Percentiles rank a stretch among this genome's conserved stretches.
These are phyloP conservation scores for Cantharis rustica DNA, from an alignment of 2,888 invertebrate genomes.

Conservation along the genomic window DNA sequence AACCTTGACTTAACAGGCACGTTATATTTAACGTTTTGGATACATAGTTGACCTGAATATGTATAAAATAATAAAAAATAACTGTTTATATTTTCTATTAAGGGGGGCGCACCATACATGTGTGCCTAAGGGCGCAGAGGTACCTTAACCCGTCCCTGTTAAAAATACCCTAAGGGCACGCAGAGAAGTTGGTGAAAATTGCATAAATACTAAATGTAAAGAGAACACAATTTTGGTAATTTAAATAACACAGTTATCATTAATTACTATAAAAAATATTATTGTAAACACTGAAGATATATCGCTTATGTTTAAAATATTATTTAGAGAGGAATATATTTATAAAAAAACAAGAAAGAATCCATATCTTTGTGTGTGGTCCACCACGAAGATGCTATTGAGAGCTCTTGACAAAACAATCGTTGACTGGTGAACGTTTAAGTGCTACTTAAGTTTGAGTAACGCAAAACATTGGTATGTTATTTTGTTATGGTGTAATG, in stretches of 20 bases:
- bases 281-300: neutral
- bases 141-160: too few relatives aligned
- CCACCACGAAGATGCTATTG: constrained; percentile 35
- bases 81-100: too few relatives aligned
- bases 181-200: neutral
- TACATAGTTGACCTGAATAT: too few relatives aligned
- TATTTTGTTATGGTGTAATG: neutral
- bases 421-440: constrained; percentile 41
- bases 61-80: too few relatives aligned
- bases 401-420: constrained; percentile 42
- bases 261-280: neutral
- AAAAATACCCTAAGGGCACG: neutral
- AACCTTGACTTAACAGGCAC: too few relatives aligned
- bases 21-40: too few relatives aligned
- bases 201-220: neutral
- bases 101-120: too few relatives aligned
- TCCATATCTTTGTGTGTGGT: constrained; percentile 39
- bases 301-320: neutral
- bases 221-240: neutral
- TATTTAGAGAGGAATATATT: neutral
- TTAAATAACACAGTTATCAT: neutral
- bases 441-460: constrained; percentile 45
- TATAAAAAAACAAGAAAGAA: constrained; percentile 13
- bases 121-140: too few relatives aligned
- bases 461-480: constrained; percentile 20